A percentile compares a stretch with the other conserved stretches of the same genome.
phyloP scores from a whole-genome alignment of 2,888 invertebrate species.

The Nymphalis polychloros region DNA sequence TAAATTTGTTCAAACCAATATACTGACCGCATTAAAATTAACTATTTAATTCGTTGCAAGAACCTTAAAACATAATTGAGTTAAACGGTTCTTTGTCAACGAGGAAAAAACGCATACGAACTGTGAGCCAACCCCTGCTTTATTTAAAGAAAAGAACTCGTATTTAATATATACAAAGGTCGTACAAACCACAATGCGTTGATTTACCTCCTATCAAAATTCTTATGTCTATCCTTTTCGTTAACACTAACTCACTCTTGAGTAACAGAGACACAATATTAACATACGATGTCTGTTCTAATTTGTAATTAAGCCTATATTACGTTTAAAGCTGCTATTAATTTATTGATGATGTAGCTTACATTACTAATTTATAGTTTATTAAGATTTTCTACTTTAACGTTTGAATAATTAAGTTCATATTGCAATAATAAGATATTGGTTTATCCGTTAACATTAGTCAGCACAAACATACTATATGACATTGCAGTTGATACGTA shows the following conservation, averaged over 20 bases:
- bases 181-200: not conserved
- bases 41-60: too few relatives aligned
- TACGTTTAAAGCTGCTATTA: conserved; percentile 15
- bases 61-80: not conserved
- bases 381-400: conserved; percentile 2
- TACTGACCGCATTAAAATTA: too few relatives aligned
- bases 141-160: not conserved
- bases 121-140: not conserved
- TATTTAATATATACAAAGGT: not conserved
- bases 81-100: not conserved
- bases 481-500: not conserved
- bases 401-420: not conserved
- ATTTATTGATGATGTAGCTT: conserved; percentile 27
- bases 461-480: conserved; percentile 3
- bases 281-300: not conserved
- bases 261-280: conserved; percentile 9
- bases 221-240: not conserved
- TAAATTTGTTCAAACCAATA: too few relatives aligned
- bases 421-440: not conserved
- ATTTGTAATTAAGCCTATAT: not conserved
- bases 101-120: conserved; percentile 3
- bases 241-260: not conserved
- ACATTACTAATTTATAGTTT: conserved; percentile 14
- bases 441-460: not conserved
- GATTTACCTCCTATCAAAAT: conserved; percentile 2